Conservation (phyloP, 2,888 invertebrate species). For the Latrodectus hesperus region DNA sequence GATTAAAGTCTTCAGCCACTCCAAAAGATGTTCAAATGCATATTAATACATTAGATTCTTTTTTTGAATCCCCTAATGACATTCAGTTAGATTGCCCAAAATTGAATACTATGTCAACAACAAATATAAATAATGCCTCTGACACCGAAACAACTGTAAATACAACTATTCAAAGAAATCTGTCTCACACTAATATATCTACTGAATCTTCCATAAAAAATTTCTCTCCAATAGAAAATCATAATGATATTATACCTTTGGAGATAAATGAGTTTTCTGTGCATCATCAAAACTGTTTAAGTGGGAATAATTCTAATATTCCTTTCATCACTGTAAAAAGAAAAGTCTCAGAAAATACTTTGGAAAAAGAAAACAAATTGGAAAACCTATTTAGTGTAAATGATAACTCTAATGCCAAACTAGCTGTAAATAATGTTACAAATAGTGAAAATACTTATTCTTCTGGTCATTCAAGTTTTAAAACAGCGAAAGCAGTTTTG, state of each 20-base stretch:
- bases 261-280: too few relatives aligned
- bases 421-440: background rate
- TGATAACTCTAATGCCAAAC: too few relatives aligned
- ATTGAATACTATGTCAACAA: background rate
- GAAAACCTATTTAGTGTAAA: too few relatives aligned
- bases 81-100: too few relatives aligned
- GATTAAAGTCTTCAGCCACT: slow-evolving; percentile 6
- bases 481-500: background rate
- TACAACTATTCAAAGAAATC: background rate
- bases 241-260: too few relatives aligned
- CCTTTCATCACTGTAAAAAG: too few relatives aligned
- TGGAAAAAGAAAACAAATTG: too few relatives aligned
- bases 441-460: background rate
- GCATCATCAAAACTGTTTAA: too few relatives aligned
- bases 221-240: too few relatives aligned
- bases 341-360: too few relatives aligned
- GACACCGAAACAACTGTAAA: background rate
- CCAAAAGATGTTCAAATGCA: slow-evolving; percentile 32
- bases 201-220: background rate
- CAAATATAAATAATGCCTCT: background rate
- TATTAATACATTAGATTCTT: slow-evolving; percentile 36
- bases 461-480: background rate
- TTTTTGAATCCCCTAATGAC: slow-evolving; percentile 8
- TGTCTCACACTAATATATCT: background rate
- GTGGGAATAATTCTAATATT: too few relatives aligned